These are phyloP conservation scores for Rotaria socialis DNA, from an alignment of 2,888 invertebrate species.

Conservation along the genomic window DNA sequence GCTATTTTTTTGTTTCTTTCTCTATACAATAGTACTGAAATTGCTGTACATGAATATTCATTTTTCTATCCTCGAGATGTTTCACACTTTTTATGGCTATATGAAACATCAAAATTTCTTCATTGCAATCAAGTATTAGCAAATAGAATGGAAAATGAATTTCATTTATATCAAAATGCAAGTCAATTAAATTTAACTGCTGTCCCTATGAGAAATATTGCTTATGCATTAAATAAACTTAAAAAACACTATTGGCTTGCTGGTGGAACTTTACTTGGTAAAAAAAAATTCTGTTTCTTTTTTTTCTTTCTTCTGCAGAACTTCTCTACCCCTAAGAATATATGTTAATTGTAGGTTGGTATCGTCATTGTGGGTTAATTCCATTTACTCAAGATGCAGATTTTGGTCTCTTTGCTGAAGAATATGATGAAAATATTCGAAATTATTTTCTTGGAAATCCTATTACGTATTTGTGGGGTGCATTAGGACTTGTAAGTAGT, in stretches of 20 bases:
- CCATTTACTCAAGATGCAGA: slow-evolving; percentile 44
- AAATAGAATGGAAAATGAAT: slow-evolving; percentile 24
- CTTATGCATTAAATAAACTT: slow-evolving; percentile 21
- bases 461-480: slow-evolving; percentile 37
- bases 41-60: background rate
- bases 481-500: slow-evolving; percentile 36
- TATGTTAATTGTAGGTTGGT: slow-evolving; percentile 11
- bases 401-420: slow-evolving; percentile 37
- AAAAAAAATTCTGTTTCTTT: background rate
- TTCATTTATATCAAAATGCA: slow-evolving; percentile 14
- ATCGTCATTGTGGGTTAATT: slow-evolving; percentile 44
- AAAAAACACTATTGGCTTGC: slow-evolving; percentile 45
- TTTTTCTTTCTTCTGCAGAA: background rate
- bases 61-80: slow-evolving; percentile 14
- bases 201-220: slow-evolving; percentile 37
- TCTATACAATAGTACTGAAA: background rate
- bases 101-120: slow-evolving; percentile 39
- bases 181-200: slow-evolving; percentile 28
- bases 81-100: slow-evolving; percentile 28
- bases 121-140: slow-evolving; percentile 38
- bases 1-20: no score
- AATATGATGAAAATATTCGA: slow-evolving; percentile 42
- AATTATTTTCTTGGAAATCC: slow-evolving; percentile 41
- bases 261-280: slow-evolving; percentile 42
- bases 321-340: no score